These are phyloP conservation scores for Melanerpes aurifrons DNA, from an alignment of 2,113 vertebrate genomes.

Conservation along the genomic window DNA sequence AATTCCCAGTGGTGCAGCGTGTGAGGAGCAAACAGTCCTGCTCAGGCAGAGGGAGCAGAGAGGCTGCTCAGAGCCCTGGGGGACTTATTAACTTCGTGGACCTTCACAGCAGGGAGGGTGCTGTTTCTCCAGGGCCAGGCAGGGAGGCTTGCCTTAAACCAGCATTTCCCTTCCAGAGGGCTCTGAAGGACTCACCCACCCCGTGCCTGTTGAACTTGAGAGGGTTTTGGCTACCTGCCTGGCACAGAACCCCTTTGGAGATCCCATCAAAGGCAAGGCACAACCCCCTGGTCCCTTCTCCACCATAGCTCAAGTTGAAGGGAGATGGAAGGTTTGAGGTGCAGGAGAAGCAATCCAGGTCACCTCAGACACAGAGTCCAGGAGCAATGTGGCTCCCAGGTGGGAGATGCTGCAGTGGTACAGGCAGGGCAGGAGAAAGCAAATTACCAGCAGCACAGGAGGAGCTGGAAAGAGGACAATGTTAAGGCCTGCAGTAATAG, in stretches of 20 bases:
- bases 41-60: neutral
- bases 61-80: neutral
- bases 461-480: neutral
- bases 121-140: neutral
- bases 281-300: accelerated
- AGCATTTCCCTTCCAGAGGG: neutral
- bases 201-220: neutral
- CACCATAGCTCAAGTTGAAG: accelerated
- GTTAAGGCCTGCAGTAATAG: neutral
- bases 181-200: neutral
- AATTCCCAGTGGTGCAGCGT: neutral
- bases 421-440: neutral
- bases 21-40: neutral
- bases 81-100: neutral
- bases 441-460: neutral
- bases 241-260: neutral
- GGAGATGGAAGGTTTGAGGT: neutral
- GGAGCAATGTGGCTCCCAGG: neutral
- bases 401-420: neutral
- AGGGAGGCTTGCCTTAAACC: neutral
- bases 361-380: neutral
- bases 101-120: neutral
- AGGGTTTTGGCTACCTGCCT: neutral
- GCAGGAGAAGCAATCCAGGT: neutral
- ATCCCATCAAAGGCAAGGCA: neutral